Conservation (phyloP, 2,797 vertebrate genomes). For the Lacerta viridis region DNA sequence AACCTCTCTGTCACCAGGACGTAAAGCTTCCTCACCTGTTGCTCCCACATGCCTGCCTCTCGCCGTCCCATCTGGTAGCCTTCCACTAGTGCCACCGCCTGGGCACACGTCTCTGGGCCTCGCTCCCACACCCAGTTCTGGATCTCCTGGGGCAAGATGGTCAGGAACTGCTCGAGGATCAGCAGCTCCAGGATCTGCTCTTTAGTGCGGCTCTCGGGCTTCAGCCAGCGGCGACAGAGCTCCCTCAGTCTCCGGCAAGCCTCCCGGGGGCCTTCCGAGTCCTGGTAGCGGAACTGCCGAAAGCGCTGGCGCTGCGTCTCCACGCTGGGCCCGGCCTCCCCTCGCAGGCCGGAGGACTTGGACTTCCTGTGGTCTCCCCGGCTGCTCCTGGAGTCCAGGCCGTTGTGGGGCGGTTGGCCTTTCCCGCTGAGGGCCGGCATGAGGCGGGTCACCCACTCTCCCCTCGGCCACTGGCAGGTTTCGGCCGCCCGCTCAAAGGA, state of each 20-base stretch:
- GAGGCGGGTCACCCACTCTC: slow-evolving; percentile 45
- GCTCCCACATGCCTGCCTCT: slow-evolving; percentile 60
- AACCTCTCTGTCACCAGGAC: too few relatives aligned
- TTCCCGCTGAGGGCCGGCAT: slow-evolving; percentile 41
- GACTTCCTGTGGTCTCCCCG: slow-evolving; percentile 32
- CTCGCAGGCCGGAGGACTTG: slow-evolving; percentile 30
- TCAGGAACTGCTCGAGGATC: slow-evolving; percentile 75
- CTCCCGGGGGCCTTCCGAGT: slow-evolving; percentile 60
- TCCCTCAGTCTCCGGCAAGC: slow-evolving; percentile 58
- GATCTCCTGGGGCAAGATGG: slow-evolving; percentile 66
- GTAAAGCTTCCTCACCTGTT: slow-evolving; percentile 64
- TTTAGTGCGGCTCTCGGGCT: slow-evolving; percentile 64
- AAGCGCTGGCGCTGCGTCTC: slow-evolving; percentile 60
- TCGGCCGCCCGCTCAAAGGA: slow-evolving; percentile 35
- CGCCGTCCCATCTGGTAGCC: slow-evolving; percentile 52
- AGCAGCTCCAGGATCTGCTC: slow-evolving; percentile 74
- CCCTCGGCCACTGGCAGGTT: slow-evolving; percentile 37
- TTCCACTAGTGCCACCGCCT: slow-evolving; percentile 65
- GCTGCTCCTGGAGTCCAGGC: slow-evolving; percentile 12
- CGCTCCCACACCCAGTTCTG: slow-evolving; percentile 70
- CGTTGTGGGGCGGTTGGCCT: slow-evolving; percentile 1
- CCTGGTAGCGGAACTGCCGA: slow-evolving; percentile 70
- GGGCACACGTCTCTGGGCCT: slow-evolving; percentile 64
- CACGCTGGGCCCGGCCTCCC: not conserved
- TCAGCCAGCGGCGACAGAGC: slow-evolving; percentile 69